Conservation (phyloP, 2,888 invertebrate species). For the Crossocerus cetratus region DNA sequence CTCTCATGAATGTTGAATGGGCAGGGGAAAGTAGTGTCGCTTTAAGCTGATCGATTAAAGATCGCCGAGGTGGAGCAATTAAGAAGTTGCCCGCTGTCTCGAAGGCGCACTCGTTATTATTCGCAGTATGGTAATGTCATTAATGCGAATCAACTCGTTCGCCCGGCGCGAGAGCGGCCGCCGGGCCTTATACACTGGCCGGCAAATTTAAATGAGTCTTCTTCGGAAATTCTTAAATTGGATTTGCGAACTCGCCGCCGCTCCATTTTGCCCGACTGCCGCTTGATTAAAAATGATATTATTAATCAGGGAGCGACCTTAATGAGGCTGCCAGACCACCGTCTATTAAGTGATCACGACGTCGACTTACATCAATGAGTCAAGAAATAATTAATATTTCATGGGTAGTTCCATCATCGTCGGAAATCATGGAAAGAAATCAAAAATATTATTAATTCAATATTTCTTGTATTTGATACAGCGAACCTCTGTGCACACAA, state of each 20-base stretch:
- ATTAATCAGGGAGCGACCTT: constrained; percentile 22
- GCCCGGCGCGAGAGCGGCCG: too few species aligned
- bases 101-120: constrained; percentile 17
- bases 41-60: too few species aligned
- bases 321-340: background rate
- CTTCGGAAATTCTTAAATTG: constrained; percentile 20
- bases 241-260: constrained; percentile 21
- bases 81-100: constrained; percentile 27
- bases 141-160: constrained; percentile 19
- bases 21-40: too few species aligned
- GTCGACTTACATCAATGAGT: too few species aligned
- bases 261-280: constrained; percentile 17
- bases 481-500: too few species aligned
- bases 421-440: too few species aligned
- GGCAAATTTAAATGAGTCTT: constrained; percentile 27
- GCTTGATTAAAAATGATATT: constrained; percentile 34
- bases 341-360: too few species aligned
- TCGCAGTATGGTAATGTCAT: constrained; percentile 29
- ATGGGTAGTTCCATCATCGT: too few species aligned
- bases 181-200: constrained; percentile 20
- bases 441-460: too few species aligned
- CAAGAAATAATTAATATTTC: too few species aligned
- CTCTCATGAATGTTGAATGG: too few species aligned
- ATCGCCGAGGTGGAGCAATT: background rate
- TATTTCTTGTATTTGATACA: too few species aligned